Evolutionary conservation across 2,113 vertebrate genomes (phyloP).

Genomic region (Hyaena hyaena): DNA sequence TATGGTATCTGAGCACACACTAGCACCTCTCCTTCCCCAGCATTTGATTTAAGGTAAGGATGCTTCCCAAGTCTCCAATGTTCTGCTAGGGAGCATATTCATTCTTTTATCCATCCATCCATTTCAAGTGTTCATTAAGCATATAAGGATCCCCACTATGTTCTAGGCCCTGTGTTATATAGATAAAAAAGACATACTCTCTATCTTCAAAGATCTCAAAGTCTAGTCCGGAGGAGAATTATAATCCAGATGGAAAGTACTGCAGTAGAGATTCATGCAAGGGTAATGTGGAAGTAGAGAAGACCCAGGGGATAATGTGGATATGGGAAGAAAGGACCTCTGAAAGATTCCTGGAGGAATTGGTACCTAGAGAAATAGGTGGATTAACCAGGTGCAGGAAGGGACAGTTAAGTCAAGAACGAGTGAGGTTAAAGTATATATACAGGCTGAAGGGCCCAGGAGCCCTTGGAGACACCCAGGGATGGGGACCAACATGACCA

Average conservation of each 20-base stretch:
- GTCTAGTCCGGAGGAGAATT: constrained; percentile 27
- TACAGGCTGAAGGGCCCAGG: not conserved
- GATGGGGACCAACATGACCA: not conserved
- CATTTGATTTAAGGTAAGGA: constrained; percentile 10
- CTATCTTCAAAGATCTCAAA: constrained; percentile 3
- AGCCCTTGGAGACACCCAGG: not conserved
- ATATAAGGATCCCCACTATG: not conserved
- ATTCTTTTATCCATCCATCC: constrained; percentile 23
- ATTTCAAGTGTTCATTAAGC: constrained; percentile 1
- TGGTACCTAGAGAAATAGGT: not conserved
- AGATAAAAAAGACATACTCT: constrained; percentile 22
- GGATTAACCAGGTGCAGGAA: not conserved
- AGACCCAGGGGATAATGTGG: not conserved
- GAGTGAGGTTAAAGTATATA: constrained; percentile 8
- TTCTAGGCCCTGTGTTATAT: not conserved
- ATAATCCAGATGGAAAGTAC: not conserved
- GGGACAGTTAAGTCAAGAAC: constrained; percentile 7
- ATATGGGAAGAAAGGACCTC: not conserved
- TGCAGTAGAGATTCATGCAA: not conserved
- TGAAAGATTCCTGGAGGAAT: not conserved
- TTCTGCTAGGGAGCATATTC: constrained; percentile 6
- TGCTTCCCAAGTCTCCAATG: not conserved
- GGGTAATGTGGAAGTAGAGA: not conserved
- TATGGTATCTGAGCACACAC: constrained; percentile 7
- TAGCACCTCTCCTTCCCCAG: not conserved